Evolutionary conservation across 2,797 vertebrate species (phyloP), one percentile per base, ranked within the genome.

Genomic region (Alca torda): DNA sequence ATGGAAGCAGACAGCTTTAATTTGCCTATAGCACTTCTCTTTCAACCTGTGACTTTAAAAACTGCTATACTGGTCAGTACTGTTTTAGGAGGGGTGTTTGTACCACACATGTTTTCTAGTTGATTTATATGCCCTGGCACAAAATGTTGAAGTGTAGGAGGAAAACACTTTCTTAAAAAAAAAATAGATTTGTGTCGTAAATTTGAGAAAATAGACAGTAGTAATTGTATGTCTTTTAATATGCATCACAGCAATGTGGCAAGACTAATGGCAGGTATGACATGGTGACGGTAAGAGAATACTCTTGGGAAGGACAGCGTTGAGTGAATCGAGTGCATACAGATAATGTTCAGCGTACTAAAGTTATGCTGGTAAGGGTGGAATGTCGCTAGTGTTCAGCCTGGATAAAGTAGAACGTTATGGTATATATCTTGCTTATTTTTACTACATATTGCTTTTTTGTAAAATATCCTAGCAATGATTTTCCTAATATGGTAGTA

Each of bases 401-500:
- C 50, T 53, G 39, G 16, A 18, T 94, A 64, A 95, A 93, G 67
- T 46, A 73, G 12, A 43, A 41, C 12, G 16, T 46, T 91, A 30
- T 72, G 3, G 37, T 60, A 18, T 2, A 1, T 57, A 54, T 84
- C 57, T 83, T 1, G 4, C 5, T 28, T 75, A 21, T 75, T 76
- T 92, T 90, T 84, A 51, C 46, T 48, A 16, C 11, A 6, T 65
- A 5, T 46, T 85, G 19, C 7, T 48, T 78, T 89, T 83, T 77
- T 77, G 23, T 69, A 72, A 82, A 90, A 59, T 87, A 41, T 37
- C 83, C 73, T 93, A 77, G 48, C 41, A 50, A 28, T 67, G 13
- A 72, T 74, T 90, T 28, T 46, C 6, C 59, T 84, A 68, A 53
- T 74, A 60, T 63, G 63, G 75, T 93, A 93, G 80, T 97, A 24